Evolutionary conservation across 2,888 invertebrate species (phyloP).

Genomic region (Ganaspis brasiliensis): DNA sequence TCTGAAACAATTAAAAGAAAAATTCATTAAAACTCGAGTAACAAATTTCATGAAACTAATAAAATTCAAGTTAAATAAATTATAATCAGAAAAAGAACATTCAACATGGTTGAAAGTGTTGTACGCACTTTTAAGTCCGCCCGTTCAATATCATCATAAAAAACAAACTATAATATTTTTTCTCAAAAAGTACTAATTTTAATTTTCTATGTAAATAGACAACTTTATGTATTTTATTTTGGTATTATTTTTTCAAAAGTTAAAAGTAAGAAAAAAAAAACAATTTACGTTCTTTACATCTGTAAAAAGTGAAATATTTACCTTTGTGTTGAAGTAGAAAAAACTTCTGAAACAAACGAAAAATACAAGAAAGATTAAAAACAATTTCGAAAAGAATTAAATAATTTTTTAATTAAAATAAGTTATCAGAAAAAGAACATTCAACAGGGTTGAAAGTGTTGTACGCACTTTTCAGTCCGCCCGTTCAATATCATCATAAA

Average conservation of each 20-base stretch:
- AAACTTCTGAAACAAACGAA: neutral
- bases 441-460: constrained; percentile 75
- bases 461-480: constrained; percentile 81
- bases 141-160: constrained; percentile 81
- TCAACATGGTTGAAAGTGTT: constrained; percentile 75
- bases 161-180: constrained; percentile 1
- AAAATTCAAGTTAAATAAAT: neutral
- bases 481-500: constrained; percentile 81
- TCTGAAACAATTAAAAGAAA: constrained; percentile 45
- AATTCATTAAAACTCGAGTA: neutral
- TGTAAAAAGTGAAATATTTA: constrained; percentile 1
- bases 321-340: neutral
- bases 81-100: constrained; percentile 66
- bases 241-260: neutral
- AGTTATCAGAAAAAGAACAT: constrained; percentile 69
- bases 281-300: too few species aligned
- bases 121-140: constrained; percentile 81
- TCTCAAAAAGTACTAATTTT: too few species aligned
- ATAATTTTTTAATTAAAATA: constrained; percentile 8
- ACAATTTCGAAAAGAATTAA: neutral
- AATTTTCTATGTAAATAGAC: too few species aligned
- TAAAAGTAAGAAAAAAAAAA: too few species aligned
- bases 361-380: neutral
- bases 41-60: neutral
- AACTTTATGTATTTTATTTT: neutral